Evolutionary conservation across 2,113 vertebrate genomes (phyloP), one percentile per base, ranked within the genome.

Genomic region (Malurus melanocephalus): DNA sequence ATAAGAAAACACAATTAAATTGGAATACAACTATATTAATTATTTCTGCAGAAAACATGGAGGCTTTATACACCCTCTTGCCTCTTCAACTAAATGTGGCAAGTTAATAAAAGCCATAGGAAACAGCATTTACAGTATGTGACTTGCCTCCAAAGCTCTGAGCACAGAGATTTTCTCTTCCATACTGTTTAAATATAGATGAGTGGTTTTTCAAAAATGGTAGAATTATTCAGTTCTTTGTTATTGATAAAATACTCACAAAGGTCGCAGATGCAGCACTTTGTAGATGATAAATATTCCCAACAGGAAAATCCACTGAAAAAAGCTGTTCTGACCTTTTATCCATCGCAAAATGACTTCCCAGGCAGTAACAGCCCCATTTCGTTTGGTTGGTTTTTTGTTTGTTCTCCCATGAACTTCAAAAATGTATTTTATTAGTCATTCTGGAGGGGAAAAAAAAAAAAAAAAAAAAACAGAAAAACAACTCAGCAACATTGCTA

Each of bases 131-230:
- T 87, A 59, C 49, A 74, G 45, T 35, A 8, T 30, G 35, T 40
- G 82, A 51, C 46, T 80, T 60, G 13, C 60, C 64, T 72, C 60
- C 21, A 33, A 68, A 86, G 55, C 55, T 85, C 68, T 76, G n/a
- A 75, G 89, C 40, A n/a, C 66, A 64, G 57, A 93, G 57, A 75
- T 84, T 87, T 92, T 79, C 69, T 87, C 67, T 71, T 88, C 72
- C 28, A 19, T 17, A 38, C 72, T 92, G 52, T 94, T 96, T 94
- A 96, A 97, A 97, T 95, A 97, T 96, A 96, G 90, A 95, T 96
- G 90, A 96, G 86, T 64, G 61, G 16, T 74, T 94, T 94, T 87
- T 80, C 61, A 94, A 94, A 88, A 94, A 81, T 35, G 80, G 60
- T 35, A 45, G 87, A 96, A 93, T 96, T 96, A 95, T 96, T 95